These are phyloP conservation scores for Saturnia japonica DNA, from an alignment of 2,888 invertebrate species.

Conservation along the genomic window DNA sequence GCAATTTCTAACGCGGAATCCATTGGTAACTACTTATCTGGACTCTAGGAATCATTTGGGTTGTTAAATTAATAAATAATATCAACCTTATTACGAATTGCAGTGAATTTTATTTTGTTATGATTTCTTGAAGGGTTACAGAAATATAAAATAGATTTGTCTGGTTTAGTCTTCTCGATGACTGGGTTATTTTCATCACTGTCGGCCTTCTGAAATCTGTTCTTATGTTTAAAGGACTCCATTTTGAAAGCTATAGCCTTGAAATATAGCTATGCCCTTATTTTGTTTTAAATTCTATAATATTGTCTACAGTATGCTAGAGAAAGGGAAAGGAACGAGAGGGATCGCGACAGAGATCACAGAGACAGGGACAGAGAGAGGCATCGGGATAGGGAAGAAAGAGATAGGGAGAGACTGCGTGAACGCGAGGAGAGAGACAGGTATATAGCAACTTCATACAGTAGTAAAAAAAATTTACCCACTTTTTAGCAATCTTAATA, in stretches of 20 bases:
- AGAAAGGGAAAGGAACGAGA: conserved; percentile 75
- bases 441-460: conserved; percentile 36
- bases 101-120: neutral
- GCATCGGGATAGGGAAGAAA: conserved; percentile 80
- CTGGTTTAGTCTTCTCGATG: no score
- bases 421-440: conserved; percentile 78
- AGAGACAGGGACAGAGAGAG: conserved; percentile 82
- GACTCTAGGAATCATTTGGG: neutral
- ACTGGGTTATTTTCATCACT: no score
- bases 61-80: neutral
- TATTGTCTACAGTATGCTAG: conserved; percentile 72
- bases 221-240: no score
- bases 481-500: no score
- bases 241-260: no score
- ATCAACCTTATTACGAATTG: neutral
- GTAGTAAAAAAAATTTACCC: neutral
- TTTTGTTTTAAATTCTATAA: neutral
- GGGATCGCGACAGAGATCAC: conserved; percentile 82
- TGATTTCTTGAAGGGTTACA: no score
- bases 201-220: no score
- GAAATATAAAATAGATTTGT: no score
- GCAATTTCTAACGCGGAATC: neutral
- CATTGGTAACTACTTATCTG: neutral
- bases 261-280: neutral
- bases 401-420: conserved; percentile 83